phyloP scores from a whole-genome alignment of 1,140 invertebrate species.

The Thalassaphorura encarpata region DNA sequence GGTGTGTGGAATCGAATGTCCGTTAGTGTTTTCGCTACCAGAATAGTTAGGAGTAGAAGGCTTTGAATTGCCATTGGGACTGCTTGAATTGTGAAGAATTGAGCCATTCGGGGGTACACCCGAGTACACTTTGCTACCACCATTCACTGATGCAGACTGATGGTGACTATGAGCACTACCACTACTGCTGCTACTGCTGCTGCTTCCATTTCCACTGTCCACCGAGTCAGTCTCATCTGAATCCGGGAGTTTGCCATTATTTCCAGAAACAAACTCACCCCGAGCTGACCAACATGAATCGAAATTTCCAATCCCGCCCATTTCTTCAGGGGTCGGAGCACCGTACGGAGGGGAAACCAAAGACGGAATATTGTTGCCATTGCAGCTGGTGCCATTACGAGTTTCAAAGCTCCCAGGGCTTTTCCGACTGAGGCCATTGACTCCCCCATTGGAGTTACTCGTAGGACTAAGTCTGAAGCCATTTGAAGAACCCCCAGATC shows the following conservation, averaged over 20 bases:
- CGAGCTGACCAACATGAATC: too few species aligned
- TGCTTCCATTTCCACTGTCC: constrained; percentile 30
- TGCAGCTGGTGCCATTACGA: too few species aligned
- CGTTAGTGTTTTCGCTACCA: background rate
- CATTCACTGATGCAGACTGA: background rate
- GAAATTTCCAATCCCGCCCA: background rate
- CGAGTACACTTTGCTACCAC: background rate
- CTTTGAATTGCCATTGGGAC: background rate
- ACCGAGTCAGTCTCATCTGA: constrained; percentile 28
- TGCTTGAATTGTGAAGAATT: background rate
- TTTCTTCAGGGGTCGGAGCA: background rate
- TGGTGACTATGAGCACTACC: constrained; percentile 4
- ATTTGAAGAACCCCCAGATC: background rate
- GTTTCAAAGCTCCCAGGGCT: background rate
- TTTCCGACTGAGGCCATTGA: background rate
- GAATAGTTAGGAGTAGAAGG: background rate
- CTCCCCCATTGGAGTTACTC: background rate
- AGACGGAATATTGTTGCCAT: too few species aligned
- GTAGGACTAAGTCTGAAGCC: background rate
- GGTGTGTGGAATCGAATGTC: background rate
- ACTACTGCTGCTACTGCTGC: constrained; percentile 18
- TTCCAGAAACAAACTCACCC: background rate
- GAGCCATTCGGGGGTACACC: background rate
- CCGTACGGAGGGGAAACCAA: constrained; percentile 2
- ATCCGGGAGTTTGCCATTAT: constrained; percentile 15